Conservation (phyloP, 2,113 vertebrate genomes). For the Orientallactaga bullata region DNA sequence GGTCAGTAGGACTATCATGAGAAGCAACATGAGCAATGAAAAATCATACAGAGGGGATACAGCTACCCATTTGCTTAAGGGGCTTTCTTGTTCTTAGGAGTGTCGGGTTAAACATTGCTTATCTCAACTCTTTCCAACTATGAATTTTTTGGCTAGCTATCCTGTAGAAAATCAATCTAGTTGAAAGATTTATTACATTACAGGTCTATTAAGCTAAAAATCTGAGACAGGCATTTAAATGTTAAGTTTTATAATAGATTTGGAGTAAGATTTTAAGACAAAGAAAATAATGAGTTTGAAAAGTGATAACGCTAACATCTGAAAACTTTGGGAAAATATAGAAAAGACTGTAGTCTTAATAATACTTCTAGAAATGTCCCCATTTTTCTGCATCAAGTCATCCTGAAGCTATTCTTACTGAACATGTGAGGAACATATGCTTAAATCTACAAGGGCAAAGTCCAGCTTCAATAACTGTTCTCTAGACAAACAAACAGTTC, state of each 20-base stretch:
- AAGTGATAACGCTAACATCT: not conserved
- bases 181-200: no score
- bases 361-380: not conserved
- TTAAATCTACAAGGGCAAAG: not conserved
- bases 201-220: not conserved
- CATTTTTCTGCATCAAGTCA: not conserved
- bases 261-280: constrained; percentile 12
- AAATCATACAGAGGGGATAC: no score
- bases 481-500: constrained; percentile 32
- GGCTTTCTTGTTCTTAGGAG: no score
- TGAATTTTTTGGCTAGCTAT: no score
- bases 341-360: not conserved
- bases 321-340: not conserved
- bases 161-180: no score
- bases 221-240: constrained; percentile 10
- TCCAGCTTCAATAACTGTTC: constrained; percentile 30
- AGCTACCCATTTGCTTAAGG: no score
- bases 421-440: not conserved
- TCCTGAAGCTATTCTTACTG: not conserved
- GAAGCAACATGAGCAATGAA: no score
- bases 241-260: constrained; percentile 23
- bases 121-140: no score
- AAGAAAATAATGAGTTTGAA: constrained; percentile 51
- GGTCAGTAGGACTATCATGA: no score
- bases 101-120: no score